Percentiles rank a stretch among this genome's conserved stretches.
phyloP scores from a whole-genome alignment of 2,888 invertebrate species.

The Polydrusus tereticollis region DNA sequence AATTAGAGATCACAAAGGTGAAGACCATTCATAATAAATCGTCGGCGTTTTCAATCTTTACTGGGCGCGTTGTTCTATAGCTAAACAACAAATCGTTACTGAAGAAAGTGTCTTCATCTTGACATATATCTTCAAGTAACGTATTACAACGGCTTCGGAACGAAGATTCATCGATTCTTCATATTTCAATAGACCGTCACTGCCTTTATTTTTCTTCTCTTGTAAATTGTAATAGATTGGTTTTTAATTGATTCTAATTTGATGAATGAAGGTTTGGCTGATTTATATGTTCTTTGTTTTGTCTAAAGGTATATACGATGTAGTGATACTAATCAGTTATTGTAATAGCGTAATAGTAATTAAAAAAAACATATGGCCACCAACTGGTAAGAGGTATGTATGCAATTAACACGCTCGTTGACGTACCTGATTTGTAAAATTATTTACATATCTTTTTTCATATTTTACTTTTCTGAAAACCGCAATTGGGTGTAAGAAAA shows the following conservation, averaged over 20 bases:
- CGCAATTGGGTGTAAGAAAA: too few species aligned
- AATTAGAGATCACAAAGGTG: conserved; percentile 14
- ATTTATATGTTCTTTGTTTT: conserved; percentile 43
- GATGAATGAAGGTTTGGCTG: conserved; percentile 31
- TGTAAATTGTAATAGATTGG: conserved; percentile 33
- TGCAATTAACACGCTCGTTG: too few species aligned
- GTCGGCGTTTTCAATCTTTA: conserved; percentile 5
- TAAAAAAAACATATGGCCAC: conserved; percentile 1
- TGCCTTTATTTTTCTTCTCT: conserved; percentile 17
- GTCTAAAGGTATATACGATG: conserved; percentile 18
- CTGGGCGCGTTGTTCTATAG: neutral
- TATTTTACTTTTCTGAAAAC: too few species aligned
- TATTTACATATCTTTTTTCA: too few species aligned
- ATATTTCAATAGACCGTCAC: conserved; percentile 6
- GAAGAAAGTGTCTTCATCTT: conserved; percentile 3
- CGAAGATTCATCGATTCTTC: conserved; percentile 13
- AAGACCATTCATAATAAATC: conserved; percentile 16
- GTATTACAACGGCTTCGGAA: neutral
- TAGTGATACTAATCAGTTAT: conserved; percentile 19
- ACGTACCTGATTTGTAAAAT: too few species aligned
- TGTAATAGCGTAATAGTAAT: conserved; percentile 25
- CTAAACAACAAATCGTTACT: conserved; percentile 12
- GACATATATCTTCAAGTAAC: neutral
- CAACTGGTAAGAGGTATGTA: too few species aligned
- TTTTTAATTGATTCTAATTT: conserved; percentile 44